Percentiles rank a stretch among this genome's conserved stretches.
Conservation (phyloP, 2,888 invertebrate species). For the Lepidochrysops patricia region DNA sequence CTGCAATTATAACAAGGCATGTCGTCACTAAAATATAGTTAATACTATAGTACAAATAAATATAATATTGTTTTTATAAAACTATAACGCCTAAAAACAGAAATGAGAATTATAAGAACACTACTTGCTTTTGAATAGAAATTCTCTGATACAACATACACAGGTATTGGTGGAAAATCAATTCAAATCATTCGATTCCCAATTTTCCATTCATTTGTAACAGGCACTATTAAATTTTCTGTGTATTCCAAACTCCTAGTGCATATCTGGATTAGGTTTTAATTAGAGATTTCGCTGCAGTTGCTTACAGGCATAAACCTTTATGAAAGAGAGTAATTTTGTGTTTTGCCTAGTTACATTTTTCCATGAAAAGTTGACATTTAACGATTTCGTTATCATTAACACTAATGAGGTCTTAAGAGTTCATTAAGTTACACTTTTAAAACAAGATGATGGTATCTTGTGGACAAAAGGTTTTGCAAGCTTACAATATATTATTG, state of each 20-base stretch:
- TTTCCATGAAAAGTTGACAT: neutral
- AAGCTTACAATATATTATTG: too few species aligned
- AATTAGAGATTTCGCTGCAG: constrained; percentile 17
- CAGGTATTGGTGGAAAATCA: neutral
- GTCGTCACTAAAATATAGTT: too few species aligned
- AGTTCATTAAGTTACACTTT: neutral
- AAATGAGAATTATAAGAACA: too few species aligned
- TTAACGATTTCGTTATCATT: neutral
- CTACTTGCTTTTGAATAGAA: too few species aligned
- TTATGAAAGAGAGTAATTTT: constrained; percentile 1
- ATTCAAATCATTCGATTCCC: neutral
- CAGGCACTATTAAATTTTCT: neutral
- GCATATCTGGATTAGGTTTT: constrained; percentile 16
- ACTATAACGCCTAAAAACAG: neutral
- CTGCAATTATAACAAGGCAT: too few species aligned
- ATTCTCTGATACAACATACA: too few species aligned
- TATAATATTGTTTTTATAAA: too few species aligned
- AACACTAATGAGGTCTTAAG: neutral
- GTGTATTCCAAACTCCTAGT: constrained; percentile 4
- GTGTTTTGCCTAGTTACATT: neutral
- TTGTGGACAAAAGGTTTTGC: too few species aligned
- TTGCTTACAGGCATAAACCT: constrained; percentile 14
- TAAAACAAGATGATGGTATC: too few species aligned
- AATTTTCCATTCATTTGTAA: neutral
- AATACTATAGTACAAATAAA: too few species aligned